These are phyloP conservation scores for Rhinella marina DNA, from an alignment of 2,797 vertebrate species.

Conservation along the genomic window DNA sequence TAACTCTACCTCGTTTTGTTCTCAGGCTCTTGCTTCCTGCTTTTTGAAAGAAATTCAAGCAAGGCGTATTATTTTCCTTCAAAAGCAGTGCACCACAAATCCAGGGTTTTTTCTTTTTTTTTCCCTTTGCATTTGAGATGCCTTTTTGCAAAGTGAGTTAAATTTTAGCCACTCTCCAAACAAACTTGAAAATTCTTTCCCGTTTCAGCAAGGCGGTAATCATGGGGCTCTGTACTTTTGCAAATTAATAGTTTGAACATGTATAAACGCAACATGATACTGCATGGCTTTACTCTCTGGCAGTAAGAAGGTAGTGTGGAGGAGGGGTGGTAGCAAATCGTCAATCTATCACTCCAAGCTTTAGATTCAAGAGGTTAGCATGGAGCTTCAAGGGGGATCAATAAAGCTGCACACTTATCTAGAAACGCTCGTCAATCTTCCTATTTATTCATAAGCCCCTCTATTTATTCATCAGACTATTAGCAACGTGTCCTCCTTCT, in stretches of 20 bases:
- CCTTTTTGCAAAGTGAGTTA: conserved; percentile 48
- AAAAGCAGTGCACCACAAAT: conserved; percentile 32
- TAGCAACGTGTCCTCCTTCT: background rate
- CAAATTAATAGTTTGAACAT: conserved; percentile 61
- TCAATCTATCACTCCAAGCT: conserved; percentile 30
- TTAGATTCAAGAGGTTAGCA: conserved; percentile 24
- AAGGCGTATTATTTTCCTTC: conserved; percentile 35
- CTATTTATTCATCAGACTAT: background rate
- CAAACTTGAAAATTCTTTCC: conserved; percentile 55
- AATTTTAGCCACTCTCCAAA: conserved; percentile 53
- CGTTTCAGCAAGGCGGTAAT: conserved; percentile 52
- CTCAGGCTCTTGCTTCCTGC: conserved; percentile 31
- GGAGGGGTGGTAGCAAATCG: conserved; percentile 46
- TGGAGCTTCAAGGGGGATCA: conserved; percentile 4
- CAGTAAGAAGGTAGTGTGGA: conserved; percentile 36
- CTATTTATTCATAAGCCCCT: conserved; percentile 23
- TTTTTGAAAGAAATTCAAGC: conserved; percentile 37
- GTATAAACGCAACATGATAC: conserved; percentile 61
- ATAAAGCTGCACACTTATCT: background rate
- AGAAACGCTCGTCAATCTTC: conserved; percentile 2
- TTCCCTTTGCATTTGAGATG: background rate
- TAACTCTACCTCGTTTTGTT: conserved; percentile 26
- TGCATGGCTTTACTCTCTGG: conserved; percentile 44
- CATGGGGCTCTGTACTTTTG: conserved; percentile 52
- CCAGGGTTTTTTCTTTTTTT: background rate